These are phyloP conservation scores for Phoxinus dragarum DNA, from an alignment of 2,797 vertebrate species.

Conservation along the genomic window DNA sequence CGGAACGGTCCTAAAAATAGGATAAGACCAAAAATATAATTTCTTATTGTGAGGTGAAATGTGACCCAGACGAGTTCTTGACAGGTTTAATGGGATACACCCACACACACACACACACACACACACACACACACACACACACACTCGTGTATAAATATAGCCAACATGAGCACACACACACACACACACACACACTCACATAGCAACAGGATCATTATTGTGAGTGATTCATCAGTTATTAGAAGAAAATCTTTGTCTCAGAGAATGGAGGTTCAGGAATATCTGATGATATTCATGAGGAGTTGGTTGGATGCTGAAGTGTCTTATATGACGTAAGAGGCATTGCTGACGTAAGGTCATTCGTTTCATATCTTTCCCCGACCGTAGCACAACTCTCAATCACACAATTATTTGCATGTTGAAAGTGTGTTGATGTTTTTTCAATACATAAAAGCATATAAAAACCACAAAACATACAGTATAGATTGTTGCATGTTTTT, in stretches of 20 bases:
- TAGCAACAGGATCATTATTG: background rate
- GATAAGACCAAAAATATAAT: background rate
- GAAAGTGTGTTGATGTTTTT: too few relatives aligned
- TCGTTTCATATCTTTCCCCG: too few relatives aligned
- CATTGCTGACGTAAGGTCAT: background rate
- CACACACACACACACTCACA: background rate
- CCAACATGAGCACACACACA: background rate
- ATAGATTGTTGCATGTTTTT: too few relatives aligned
- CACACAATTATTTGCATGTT: too few relatives aligned
- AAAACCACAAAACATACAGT: too few relatives aligned
- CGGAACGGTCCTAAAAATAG: background rate
- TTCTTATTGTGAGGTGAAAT: slow-evolving; percentile 4
- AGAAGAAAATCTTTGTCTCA: background rate
- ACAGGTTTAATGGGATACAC: slow-evolving; percentile 6
- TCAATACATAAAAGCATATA: too few relatives aligned
- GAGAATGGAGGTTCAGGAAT: background rate
- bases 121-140: background rate
- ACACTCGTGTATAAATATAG: background rate
- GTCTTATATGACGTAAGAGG: slow-evolving; percentile 2
- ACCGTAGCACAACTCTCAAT: too few relatives aligned
- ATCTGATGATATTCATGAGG: background rate
- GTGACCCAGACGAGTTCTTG: background rate
- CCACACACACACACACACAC: background rate
- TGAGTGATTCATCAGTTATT: slow-evolving; percentile 16
- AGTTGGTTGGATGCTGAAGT: background rate